Evolutionary conservation across 2,888 invertebrate genomes (phyloP).

Genomic region (Boloria selene): DNA sequence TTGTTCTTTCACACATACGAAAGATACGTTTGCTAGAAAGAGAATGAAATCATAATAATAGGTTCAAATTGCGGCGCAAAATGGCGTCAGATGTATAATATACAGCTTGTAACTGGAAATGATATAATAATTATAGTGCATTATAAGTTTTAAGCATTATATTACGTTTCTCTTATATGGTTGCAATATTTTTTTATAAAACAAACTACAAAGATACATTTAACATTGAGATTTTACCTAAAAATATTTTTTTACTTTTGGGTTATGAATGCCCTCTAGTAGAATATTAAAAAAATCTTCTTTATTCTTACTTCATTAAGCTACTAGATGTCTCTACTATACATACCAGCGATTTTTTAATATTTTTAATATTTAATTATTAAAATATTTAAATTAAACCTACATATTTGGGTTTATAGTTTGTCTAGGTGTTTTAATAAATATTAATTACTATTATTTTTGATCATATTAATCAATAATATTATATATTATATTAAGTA

Average conservation of each 20-base stretch:
- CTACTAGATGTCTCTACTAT: too few species aligned
- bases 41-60: constrained; percentile 58
- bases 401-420: too few species aligned
- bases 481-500: too few species aligned
- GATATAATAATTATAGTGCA: constrained; percentile 3
- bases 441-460: too few species aligned
- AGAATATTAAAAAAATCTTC: not conserved
- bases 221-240: not conserved
- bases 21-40: constrained; percentile 51
- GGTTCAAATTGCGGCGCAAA: constrained; percentile 65
- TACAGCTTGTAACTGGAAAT: constrained; percentile 8
- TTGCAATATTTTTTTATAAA: not conserved
- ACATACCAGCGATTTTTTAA: too few species aligned
- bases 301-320: too few species aligned
- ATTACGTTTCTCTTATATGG: not conserved
- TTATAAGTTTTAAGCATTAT: not conserved
- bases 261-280: not conserved
- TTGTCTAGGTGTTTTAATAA: too few species aligned
- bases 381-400: too few species aligned
- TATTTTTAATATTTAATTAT: too few species aligned
- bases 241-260: not conserved
- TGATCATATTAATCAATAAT: too few species aligned
- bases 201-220: too few species aligned
- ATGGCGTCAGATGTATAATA: constrained; percentile 64
- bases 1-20: constrained; percentile 58